Conservation (phyloP, 2,797 vertebrate species). For the Eospalax fontanierii region DNA sequence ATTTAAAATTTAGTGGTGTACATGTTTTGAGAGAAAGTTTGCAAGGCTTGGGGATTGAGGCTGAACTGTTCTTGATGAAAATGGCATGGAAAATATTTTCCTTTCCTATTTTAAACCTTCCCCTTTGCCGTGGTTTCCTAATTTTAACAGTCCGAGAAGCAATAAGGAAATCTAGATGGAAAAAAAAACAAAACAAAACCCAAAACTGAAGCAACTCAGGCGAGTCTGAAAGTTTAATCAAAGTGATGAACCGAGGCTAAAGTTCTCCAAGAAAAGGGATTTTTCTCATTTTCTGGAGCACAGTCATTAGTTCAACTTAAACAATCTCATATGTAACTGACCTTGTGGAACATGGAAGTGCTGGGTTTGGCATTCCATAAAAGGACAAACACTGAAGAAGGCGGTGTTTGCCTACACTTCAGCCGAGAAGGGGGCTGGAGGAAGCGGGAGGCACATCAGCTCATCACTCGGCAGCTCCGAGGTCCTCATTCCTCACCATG, state of each 20-base stretch:
- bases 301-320: constrained; percentile 66
- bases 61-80: constrained; percentile 75
- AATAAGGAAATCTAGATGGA: constrained; percentile 71
- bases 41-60: constrained; percentile 37
- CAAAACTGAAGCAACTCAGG: constrained; percentile 39
- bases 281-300: constrained; percentile 19
- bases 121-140: constrained; percentile 73
- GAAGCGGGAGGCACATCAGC: constrained; percentile 22
- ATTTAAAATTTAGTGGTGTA: constrained; percentile 62
- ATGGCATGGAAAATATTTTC: constrained; percentile 78
- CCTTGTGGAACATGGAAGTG: constrained; percentile 26
- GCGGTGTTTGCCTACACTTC: neutral
- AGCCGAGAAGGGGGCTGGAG: constrained; percentile 60
- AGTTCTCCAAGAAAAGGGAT: constrained; percentile 51
- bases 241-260: constrained; percentile 64
- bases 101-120: constrained; percentile 77
- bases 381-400: constrained; percentile 28
- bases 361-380: constrained; percentile 37
- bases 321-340: constrained; percentile 58
- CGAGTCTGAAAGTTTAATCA: constrained; percentile 68
- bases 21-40: constrained; percentile 71
- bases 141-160: constrained; percentile 77
- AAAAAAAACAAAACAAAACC: too few relatives aligned
- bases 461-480: constrained; percentile 20
- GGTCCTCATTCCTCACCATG: neutral